Evolutionary conservation across 2,113 vertebrate species (phyloP), one percentile per base, ranked within the genome.

Genomic region (Pogona vitticeps): DNA sequence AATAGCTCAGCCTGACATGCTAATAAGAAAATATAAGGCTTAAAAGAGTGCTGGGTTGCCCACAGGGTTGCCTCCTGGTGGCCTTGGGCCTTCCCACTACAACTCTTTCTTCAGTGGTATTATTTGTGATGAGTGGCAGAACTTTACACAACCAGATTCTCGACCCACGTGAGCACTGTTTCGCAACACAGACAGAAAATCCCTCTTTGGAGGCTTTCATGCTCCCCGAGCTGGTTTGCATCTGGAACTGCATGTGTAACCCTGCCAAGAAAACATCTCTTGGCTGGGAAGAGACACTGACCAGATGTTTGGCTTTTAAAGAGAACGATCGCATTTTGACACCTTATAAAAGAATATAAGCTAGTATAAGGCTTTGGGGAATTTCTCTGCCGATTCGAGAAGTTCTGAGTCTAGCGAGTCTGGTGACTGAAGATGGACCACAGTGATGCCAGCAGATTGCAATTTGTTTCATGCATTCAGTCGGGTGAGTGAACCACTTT

Each of bases 231-330:
- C 26, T 56, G 46, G 68, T 65, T 76, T 9, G 14, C 61, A 40
- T 63, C 12, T 46, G 72, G 33, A 76, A 20, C 38, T 63, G 28
- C 38, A 46, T n/a, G 52, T 42, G 36, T 58, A 83, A 72, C 38
- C 13, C 40, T 46, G 23, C 33, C 21, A 58, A 31, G 67, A 83
- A 28, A 56, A 38, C 36, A 9, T 21, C 21, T 3, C 31, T 65
- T 76, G 59, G 71, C 58, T 75, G 17, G 3, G 8, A 20, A 76
- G 72, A 67, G 76, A 23, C 12, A 7, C 10, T 12, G 28, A 65
- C 20, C 83, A 67, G 83, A 46, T 84, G 36, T 76, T 59, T 84
- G 83, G 58, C 72, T 18, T 65, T 83, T 84, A n/a, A 63, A 77
- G 75, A 38, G 42, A 42, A 75, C 15, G 75, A 68, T 77, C 52